These are phyloP conservation scores for Clepsis dumicolana DNA, from an alignment of 2,888 invertebrate genomes.

Conservation along the genomic window DNA sequence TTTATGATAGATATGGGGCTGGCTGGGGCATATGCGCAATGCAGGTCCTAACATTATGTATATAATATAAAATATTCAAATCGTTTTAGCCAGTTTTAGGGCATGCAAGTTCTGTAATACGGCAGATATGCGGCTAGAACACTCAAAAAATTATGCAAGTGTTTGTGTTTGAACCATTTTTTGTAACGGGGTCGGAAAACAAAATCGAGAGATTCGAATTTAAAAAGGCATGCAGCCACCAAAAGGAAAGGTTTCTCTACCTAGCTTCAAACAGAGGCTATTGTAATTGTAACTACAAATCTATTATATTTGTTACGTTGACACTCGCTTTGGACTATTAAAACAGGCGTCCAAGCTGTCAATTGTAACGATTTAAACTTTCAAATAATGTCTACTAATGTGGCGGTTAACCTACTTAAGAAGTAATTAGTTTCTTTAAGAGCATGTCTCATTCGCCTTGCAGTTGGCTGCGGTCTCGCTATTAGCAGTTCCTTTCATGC, in stretches of 20 bases:
- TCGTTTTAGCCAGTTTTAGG: too few relatives aligned
- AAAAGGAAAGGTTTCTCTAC: not conserved
- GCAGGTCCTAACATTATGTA: too few relatives aligned
- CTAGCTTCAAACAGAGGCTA: not conserved
- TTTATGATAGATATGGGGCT: too few relatives aligned
- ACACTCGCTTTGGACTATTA: not conserved
- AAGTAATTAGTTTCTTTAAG: conserved; percentile 17
- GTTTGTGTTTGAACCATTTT: too few relatives aligned
- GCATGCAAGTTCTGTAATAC: too few relatives aligned
- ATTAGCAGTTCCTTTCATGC: not conserved
- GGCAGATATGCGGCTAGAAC: too few relatives aligned
- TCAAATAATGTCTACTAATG: conserved; percentile 14
- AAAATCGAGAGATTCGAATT: too few relatives aligned
- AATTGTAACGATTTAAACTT: conserved; percentile 13
- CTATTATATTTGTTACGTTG: not conserved
- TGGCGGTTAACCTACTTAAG: conserved; percentile 11
- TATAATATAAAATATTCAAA: too few relatives aligned
- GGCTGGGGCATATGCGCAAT: too few relatives aligned
- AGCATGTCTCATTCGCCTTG: not conserved
- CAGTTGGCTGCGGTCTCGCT: not conserved
- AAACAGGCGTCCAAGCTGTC: conserved; percentile 9
- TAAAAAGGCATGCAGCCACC: not conserved
- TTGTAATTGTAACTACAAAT: not conserved
- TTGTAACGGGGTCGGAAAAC: too few relatives aligned
- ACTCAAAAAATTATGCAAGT: too few relatives aligned